Percentiles rank a stretch among this genome's conserved stretches.
phyloP scores from a whole-genome alignment of 2,113 vertebrate genomes.

The Dermatemys mawii region DNA sequence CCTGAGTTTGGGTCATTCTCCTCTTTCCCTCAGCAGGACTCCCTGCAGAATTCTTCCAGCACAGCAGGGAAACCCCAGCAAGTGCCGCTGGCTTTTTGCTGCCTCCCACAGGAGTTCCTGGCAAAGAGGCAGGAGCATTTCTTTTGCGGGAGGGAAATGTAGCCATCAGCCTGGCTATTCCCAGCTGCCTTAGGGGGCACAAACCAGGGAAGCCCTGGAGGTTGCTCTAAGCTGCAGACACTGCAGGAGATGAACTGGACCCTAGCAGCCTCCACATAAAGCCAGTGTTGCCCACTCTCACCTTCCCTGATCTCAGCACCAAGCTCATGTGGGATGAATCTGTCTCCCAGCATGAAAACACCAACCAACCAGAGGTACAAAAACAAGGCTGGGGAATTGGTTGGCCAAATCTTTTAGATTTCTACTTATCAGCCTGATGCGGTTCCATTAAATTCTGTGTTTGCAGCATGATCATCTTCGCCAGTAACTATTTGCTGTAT shows the following conservation, averaged over 20 bases:
- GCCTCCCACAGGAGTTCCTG: not conserved
- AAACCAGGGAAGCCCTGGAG: not conserved
- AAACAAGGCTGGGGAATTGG: not conserved
- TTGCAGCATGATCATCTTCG: not conserved
- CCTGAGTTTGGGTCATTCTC: not conserved
- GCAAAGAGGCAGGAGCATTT: not conserved
- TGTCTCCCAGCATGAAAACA: not conserved
- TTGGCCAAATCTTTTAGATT: not conserved
- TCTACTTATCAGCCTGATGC: not conserved
- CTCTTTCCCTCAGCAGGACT: not conserved
- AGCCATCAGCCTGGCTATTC: not conserved
- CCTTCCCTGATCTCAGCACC: not conserved
- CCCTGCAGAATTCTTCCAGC: not conserved
- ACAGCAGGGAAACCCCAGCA: not conserved
- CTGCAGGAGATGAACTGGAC: not conserved
- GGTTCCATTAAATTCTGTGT: fast-evolving
- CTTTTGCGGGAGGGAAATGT: not conserved
- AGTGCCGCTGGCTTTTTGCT: not conserved
- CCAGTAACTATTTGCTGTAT: not conserved
- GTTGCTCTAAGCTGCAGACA: not conserved
- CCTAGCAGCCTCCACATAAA: not conserved
- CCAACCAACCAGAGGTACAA: not conserved
- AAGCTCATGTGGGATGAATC: not conserved
- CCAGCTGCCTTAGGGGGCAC: not conserved
- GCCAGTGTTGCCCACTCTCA: not conserved